Evolutionary conservation across 2,113 vertebrate species (phyloP).

Genomic region (Hippolais icterina): DNA sequence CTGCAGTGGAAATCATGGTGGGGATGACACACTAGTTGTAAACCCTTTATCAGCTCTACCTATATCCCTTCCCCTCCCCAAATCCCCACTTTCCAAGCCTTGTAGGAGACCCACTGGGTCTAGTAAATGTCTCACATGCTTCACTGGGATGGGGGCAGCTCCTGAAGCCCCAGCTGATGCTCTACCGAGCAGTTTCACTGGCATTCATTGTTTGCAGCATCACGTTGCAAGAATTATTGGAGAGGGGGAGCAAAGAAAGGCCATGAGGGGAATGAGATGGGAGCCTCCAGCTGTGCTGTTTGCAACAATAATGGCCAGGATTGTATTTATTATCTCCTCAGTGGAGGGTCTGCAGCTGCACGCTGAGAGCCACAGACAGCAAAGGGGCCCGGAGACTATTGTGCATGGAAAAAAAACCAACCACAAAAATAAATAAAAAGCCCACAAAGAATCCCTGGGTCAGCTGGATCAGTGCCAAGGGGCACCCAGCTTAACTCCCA

Average conservation of each 20-base stretch:
- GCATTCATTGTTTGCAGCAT: background rate
- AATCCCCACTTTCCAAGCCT: background rate
- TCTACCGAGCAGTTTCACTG: background rate
- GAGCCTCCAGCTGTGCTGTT: constrained; percentile 54
- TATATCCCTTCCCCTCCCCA: background rate
- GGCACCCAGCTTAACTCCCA: background rate
- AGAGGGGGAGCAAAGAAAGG: background rate
- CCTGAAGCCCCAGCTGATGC: background rate
- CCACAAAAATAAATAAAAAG: constrained; percentile 19
- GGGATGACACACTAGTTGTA: background rate
- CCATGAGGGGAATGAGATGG: background rate
- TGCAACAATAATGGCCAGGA: constrained; percentile 28
- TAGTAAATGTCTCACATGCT: fast-evolving
- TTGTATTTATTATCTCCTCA: constrained; percentile 48
- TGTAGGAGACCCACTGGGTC: background rate
- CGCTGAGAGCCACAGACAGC: background rate
- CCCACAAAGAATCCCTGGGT: background rate
- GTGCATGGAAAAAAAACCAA: background rate
- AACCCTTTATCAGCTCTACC: background rate
- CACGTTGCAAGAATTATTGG: background rate
- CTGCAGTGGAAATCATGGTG: fast-evolving
- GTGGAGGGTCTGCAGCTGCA: constrained; percentile 61
- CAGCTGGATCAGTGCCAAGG: background rate
- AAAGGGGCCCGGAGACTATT: background rate
- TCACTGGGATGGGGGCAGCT: background rate